A percentile compares a stretch with the other conserved stretches of the same genome.
These are phyloP conservation scores for Malurus melanocephalus DNA, from an alignment of 2,113 vertebrate species.

Conservation along the genomic window DNA sequence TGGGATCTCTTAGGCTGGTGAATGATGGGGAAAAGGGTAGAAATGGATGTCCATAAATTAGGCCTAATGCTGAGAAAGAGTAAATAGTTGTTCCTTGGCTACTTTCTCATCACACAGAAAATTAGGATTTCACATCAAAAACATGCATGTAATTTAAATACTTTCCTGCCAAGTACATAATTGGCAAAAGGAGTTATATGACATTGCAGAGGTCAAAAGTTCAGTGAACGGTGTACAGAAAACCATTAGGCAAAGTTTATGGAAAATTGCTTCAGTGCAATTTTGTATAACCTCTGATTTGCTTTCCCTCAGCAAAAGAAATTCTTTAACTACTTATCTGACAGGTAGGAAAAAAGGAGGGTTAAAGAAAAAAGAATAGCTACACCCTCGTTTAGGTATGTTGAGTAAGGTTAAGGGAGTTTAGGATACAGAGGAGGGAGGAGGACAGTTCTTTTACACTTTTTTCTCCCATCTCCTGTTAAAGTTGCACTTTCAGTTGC, in stretches of 20 bases:
- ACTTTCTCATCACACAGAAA: neutral
- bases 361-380: accelerated
- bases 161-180: neutral
- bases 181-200: neutral
- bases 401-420: neutral
- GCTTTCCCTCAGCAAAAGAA: neutral
- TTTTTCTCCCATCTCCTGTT: neutral
- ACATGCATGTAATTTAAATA: neutral
- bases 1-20: neutral
- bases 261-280: neutral
- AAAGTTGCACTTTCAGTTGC: neutral
- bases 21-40: neutral
- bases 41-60: neutral
- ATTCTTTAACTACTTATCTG: neutral
- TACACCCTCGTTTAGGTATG: neutral
- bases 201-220: neutral
- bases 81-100: neutral
- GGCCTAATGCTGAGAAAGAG: neutral
- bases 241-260: neutral
- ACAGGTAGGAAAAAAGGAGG: neutral
- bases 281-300: neutral
- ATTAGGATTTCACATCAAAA: neutral
- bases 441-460: neutral
- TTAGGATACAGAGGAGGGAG: accelerated
- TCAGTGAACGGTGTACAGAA: neutral